Evolutionary conservation across 1,140 invertebrate species (phyloP).

Genomic region (Oscheius sp.): DNA sequence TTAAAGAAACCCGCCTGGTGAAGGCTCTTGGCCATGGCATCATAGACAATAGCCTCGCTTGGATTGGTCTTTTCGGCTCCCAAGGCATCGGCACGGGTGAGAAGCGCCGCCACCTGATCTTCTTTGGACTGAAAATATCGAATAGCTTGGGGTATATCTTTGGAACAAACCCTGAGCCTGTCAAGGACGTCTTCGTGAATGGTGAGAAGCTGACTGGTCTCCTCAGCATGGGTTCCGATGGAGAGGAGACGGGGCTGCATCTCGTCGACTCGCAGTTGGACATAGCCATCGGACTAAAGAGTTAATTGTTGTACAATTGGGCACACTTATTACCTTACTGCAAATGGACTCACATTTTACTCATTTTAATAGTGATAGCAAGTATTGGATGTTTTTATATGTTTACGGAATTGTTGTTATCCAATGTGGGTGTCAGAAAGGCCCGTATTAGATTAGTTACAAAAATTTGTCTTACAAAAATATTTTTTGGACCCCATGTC

Average conservation of each 20-base stretch:
- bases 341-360: neutral
- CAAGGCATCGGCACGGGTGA: constrained; percentile 76
- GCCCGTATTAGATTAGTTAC: no score
- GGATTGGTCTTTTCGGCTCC: constrained; percentile 48
- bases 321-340: constrained; percentile 4
- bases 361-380: neutral
- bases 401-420: no score
- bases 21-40: constrained; percentile 84
- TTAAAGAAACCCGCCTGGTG: neutral
- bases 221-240: constrained; percentile 74
- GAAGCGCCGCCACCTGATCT: constrained; percentile 82
- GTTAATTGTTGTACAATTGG: constrained; percentile 32
- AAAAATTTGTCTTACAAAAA: no score
- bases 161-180: constrained; percentile 77
- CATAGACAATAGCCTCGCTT: constrained; percentile 72
- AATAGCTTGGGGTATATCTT: constrained; percentile 2
- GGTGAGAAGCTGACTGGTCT: constrained; percentile 73
- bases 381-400: neutral
- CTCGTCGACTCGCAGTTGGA: constrained; percentile 80
- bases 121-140: constrained; percentile 74
- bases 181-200: constrained; percentile 79
- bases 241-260: constrained; percentile 78
- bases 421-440: no score
- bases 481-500: no score
- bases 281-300: constrained; percentile 77